Evolutionary conservation across 1,140 invertebrate genomes (phyloP), one percentile per base, ranked within the genome.

Genomic region (Hypsibius dujardini): DNA sequence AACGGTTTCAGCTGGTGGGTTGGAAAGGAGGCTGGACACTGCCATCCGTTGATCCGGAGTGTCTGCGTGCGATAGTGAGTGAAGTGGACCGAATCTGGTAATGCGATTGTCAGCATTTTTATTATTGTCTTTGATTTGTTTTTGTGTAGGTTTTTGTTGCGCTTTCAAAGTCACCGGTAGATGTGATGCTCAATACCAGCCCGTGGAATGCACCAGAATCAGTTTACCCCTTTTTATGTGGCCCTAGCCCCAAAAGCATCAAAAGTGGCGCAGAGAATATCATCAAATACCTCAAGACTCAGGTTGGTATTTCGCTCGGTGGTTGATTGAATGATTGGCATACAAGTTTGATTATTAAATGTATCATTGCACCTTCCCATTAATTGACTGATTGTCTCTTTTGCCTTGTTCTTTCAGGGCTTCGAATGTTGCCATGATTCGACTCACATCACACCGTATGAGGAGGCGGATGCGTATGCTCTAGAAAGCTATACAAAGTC

Each of bases 401-500:
- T 7, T 56, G 7, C 50, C 50, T n/a, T 56, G 7, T 7, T 56
- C n/a, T 56, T 56, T 7, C 50, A 56, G 50, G 50, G 50, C 7
- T 56, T 56, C 50, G 7, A n/a, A n/a, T 56, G 50, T 56, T n/a
- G 7, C 7, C 50, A 56, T 56, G 50, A 56, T 7, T 7, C 50
- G 7, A 56, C 7, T n/a, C 50, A 56, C 7, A 56, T 56, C 7
- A 56, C 50, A n/a, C 7, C 50, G 50, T 56, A 56, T 56, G 50
- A 56, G n/a, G 50, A 56, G n/a, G 50, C 50, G 7, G 50, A 56
- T 56, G 50, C 50, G 7, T 56, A 56, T n/a, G 50, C 50, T 7
- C 50, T 56, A n/a, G 50, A 56, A 56, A n/a, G 50, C 50, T 56
- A 56, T n/a, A 56, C n/a, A 7, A 56, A 56, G 50, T 56, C 50